Conservation (phyloP, 2,797 vertebrate genomes). For the Hybognathus amarus region DNA sequence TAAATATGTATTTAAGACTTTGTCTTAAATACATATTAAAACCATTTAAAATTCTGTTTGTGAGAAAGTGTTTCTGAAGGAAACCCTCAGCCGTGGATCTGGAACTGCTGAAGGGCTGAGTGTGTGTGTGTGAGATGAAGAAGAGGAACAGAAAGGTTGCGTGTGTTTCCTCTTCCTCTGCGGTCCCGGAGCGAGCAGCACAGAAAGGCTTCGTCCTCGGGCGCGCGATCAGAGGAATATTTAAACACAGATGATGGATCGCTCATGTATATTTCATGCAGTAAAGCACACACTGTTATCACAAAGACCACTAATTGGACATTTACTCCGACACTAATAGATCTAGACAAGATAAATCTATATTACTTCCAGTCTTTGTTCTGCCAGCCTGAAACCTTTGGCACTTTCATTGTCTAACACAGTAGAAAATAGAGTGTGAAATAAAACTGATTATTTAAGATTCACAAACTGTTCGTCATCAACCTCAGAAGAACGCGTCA, state of each 20-base stretch:
- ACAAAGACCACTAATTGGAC: constrained; percentile 76
- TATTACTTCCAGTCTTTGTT: constrained; percentile 47
- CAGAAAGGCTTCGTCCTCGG: constrained; percentile 67
- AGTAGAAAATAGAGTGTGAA: neutral
- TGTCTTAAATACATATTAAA: too few species aligned
- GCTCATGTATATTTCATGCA: constrained; percentile 76
- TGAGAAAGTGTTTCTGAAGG: too few species aligned
- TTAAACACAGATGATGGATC: constrained; percentile 71
- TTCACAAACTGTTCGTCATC: neutral
- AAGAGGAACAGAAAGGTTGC: neutral
- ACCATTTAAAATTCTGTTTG: too few species aligned
- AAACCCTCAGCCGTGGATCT: too few species aligned
- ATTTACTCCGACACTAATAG: constrained; percentile 74
- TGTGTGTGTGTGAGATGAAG: too few species aligned
- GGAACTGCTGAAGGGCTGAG: too few species aligned
- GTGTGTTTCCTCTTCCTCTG: constrained; percentile 27
- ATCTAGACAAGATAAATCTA: constrained; percentile 68
- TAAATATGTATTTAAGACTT: too few species aligned
- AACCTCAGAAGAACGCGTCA: neutral
- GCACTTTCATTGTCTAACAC: neutral
- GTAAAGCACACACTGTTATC: constrained; percentile 66
- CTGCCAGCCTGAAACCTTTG: neutral
- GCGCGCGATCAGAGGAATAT: constrained; percentile 71
- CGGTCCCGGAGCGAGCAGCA: constrained; percentile 61
- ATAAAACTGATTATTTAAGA: neutral